Evolutionary conservation across 2,113 vertebrate species (phyloP).

Genomic region (Ophthalmolycus amberensis): DNA sequence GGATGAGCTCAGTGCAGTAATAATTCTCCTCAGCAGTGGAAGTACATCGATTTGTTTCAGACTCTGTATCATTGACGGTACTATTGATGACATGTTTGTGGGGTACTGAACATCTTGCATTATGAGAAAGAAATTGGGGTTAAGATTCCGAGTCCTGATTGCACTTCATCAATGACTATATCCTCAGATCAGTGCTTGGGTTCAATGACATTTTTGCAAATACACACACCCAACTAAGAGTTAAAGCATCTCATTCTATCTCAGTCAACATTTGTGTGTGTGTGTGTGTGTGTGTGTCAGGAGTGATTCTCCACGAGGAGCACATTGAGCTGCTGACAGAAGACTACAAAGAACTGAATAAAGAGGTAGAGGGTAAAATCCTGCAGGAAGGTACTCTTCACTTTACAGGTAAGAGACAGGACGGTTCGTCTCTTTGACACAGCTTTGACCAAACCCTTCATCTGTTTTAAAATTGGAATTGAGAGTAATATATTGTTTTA

Average conservation of each 20-base stretch:
- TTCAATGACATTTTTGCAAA: neutral
- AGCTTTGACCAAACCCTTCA: neutral
- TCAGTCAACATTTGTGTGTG: neutral
- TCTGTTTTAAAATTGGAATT: neutral
- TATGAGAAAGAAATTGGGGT: neutral
- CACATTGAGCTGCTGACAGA: slow-evolving; percentile 93
- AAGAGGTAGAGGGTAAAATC: slow-evolving; percentile 86
- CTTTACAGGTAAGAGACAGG: slow-evolving; percentile 88
- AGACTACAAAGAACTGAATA: slow-evolving; percentile 91
- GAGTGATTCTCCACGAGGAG: slow-evolving; percentile 90
- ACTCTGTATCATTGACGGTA: neutral
- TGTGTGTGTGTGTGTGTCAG: slow-evolving; percentile 72
- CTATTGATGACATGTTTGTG: neutral
- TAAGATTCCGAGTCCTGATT: neutral
- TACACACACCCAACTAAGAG: neutral
- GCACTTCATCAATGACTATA: neutral
- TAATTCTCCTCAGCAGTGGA: neutral
- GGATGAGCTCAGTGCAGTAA: neutral
- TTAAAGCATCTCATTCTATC: neutral
- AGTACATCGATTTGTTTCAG: neutral
- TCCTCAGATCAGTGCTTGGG: neutral
- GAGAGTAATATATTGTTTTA: neutral
- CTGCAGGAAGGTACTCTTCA: slow-evolving; percentile 90
- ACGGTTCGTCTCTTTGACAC: neutral
- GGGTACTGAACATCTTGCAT: neutral